Conservation (phyloP, 2,797 vertebrate species). For the Sternarchorhynchus goeldii region DNA sequence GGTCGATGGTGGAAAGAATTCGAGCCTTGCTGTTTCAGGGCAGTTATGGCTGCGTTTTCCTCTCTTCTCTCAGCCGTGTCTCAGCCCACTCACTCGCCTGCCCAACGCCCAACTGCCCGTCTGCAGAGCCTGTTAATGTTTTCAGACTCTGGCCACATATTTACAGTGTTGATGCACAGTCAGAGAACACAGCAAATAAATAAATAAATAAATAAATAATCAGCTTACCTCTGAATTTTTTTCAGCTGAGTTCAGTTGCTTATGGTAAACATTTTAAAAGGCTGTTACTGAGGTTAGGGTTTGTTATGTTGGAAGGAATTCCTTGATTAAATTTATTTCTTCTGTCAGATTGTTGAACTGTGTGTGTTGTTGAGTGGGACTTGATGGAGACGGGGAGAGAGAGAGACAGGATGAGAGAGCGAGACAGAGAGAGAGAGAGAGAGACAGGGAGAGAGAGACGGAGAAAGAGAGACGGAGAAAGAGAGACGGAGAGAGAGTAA, state of each 20-base stretch:
- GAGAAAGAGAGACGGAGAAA: not conserved
- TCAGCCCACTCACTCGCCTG: not conserved
- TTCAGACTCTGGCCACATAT: slow-evolving; percentile 3
- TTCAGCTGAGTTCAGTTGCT: not conserved
- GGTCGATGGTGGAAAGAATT: slow-evolving; percentile 13
- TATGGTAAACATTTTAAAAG: not conserved
- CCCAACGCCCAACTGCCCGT: not conserved
- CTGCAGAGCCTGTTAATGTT: not conserved
- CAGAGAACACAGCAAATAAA: no score
- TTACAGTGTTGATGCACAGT: not conserved
- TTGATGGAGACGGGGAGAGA: not conserved
- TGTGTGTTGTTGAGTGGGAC: not conserved
- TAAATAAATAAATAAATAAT: no score
- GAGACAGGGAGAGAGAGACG: not conserved
- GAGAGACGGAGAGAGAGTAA: no score
- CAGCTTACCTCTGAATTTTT: not conserved
- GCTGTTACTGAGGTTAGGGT: not conserved
- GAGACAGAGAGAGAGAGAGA: no score
- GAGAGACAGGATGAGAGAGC: not conserved
- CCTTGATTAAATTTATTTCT: not conserved
- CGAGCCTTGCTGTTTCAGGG: not conserved
- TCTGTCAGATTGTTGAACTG: not conserved
- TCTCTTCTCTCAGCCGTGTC: slow-evolving; percentile 1
- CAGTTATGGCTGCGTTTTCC: not conserved
- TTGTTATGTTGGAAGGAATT: slow-evolving; percentile 12